Base-by-base conservation (phyloP, 2,888 invertebrate species). In the Entomobrya proxima region DNA sequence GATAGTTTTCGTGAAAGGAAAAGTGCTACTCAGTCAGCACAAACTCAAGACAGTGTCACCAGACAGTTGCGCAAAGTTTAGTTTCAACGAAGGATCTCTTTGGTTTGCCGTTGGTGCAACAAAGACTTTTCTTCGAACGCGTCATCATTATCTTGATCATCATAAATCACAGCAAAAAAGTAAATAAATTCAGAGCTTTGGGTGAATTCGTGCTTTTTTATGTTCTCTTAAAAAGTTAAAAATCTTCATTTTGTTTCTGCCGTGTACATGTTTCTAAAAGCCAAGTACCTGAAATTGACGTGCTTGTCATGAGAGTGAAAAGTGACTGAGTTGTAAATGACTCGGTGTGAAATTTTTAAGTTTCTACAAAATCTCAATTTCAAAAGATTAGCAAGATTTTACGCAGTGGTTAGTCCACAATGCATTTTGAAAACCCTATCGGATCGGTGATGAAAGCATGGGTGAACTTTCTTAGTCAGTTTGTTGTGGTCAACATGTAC, bases 401-500 rank as follows among this genome's bases (percentile, higher is more conserved):
- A 35, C 15, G 21, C 5, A 58, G 40, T 27, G 64, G 13, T 11
- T n/a, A 24, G n/a, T n/a, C n/a, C n/a, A 69, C 30, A 69, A 78
- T 78, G 78, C 44, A 44, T 78, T 61, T 85, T n/a, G 78, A 67
- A 47, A 78, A 85, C 44, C 85, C 78, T 18, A 61, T 85, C 27
- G 78, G 82, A 61, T 82, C 82, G 4, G 82, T 82, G 50, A 85
- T 85, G 85, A 88, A 87, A 58, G 78, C 84, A 24, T 88, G 83
- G 80, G 87, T 89, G 5, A 88, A 88, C 83, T 88, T 89, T 67
- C 61, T 89, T 24, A 84, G 89, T n/a, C 85, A 89, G 37, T 88
- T 89, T 75, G 86, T 88, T 21, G 86, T 89, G 21, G 86, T 87
- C 84, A 87, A 88, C 27, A 89, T 89, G 88, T 86, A 88, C 72